These are phyloP conservation scores for Anas flavirostris DNA, from an alignment of 2,797 vertebrate species.

Conservation along the genomic window DNA sequence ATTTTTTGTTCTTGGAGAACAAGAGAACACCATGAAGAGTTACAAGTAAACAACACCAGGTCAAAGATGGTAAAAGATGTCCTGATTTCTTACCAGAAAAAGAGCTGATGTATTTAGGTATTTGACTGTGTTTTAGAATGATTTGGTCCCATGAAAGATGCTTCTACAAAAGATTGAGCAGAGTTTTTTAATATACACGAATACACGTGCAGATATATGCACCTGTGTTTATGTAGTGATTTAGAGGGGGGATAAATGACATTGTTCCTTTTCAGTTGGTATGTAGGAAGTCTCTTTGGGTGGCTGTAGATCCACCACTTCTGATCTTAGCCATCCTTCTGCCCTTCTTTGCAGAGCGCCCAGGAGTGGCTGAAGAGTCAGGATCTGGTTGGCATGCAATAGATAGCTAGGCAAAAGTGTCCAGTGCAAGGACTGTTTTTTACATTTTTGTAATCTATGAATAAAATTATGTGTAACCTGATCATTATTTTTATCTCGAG, in stretches of 20 bases:
- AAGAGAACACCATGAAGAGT: neutral
- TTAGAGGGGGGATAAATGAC: neutral
- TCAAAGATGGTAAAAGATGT: neutral
- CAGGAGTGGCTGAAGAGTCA: neutral
- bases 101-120: neutral
- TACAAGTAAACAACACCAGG: neutral
- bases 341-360: neutral
- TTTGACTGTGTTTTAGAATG: neutral
- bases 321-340: neutral
- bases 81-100: neutral
- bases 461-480: neutral
- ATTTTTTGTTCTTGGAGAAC: neutral
- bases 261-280: neutral
- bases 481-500: neutral
- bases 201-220: neutral
- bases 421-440: neutral
- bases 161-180: neutral
- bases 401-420: neutral
- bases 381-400: neutral
- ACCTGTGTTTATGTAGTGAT: neutral
- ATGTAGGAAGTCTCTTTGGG: neutral
- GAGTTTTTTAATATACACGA: neutral
- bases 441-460: fast-evolving
- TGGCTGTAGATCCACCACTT: neutral
- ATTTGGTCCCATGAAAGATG: neutral